A percentile compares a stretch with the other conserved stretches of the same genome.
Conservation (phyloP, 2,797 vertebrate genomes). For the Sebastes minor region DNA sequence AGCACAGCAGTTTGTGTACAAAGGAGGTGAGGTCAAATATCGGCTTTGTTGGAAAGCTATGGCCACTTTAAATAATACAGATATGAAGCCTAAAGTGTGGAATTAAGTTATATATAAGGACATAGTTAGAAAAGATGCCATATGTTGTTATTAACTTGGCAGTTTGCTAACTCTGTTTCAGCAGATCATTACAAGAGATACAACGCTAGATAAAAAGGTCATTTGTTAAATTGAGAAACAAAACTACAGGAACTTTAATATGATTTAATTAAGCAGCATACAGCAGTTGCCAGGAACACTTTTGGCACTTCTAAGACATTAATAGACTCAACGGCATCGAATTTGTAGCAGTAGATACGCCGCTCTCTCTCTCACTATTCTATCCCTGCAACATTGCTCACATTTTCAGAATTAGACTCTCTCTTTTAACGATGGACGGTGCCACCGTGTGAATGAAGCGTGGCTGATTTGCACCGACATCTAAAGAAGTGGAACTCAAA, state of each 20-base stretch:
- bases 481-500: slow-evolving; percentile 37
- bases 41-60: neutral
- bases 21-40: neutral
- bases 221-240: neutral
- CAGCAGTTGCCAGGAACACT: slow-evolving; percentile 8
- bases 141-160: neutral
- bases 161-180: neutral
- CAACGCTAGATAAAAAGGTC: neutral
- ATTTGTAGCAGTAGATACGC: neutral
- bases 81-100: neutral
- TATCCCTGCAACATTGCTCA: slow-evolving; percentile 16
- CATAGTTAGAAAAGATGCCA: neutral
- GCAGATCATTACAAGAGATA: neutral
- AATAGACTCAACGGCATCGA: slow-evolving; percentile 15
- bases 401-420: slow-evolving; percentile 44
- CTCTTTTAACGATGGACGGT: slow-evolving; percentile 43
- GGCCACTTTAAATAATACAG: neutral
- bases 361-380: neutral
- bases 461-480: slow-evolving; percentile 51
- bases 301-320: slow-evolving; percentile 20
- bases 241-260: neutral
- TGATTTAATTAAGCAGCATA: slow-evolving; percentile 22
- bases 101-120: neutral
- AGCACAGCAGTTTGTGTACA: neutral
- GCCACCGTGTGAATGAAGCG: slow-evolving; percentile 45